Percentiles rank a stretch among this genome's conserved stretches.
Evolutionary conservation across 2,888 invertebrate species (phyloP).

Genomic region (Pseudanteris insignis): DNA sequence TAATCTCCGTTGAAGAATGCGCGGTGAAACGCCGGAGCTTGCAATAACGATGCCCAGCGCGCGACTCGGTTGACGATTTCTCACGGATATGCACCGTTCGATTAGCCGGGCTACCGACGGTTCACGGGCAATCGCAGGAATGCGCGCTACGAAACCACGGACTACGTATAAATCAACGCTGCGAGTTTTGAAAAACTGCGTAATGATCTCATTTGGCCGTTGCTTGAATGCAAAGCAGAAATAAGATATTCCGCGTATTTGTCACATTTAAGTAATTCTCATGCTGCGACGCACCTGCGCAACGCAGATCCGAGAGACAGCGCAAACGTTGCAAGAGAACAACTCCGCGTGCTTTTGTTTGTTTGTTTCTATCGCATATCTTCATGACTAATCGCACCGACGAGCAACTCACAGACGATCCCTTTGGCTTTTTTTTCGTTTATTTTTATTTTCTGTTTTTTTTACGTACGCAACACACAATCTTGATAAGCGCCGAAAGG

Average conservation of each 20-base stretch:
- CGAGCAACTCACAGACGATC: conserved; percentile 56
- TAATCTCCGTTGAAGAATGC: conserved; percentile 53
- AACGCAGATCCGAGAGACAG: conserved; percentile 46
- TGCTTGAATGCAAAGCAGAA: conserved; percentile 24
- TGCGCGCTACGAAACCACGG: conserved; percentile 4
- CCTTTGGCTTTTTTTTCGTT: conserved; percentile 59
- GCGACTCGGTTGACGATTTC: conserved; percentile 17
- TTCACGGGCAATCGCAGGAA: conserved; percentile 12
- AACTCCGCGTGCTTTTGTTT: conserved; percentile 49
- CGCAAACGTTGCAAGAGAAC: conserved; percentile 17
- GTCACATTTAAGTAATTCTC: conserved; percentile 64
- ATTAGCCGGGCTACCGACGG: too few species aligned
- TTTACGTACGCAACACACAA: conserved; percentile 54
- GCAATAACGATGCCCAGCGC: conserved; percentile 4
- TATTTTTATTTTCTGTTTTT: too few species aligned
- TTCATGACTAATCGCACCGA: conserved; percentile 57
- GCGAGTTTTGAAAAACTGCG: conserved; percentile 20
- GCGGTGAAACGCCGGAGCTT: conserved; percentile 2
- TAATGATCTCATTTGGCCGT: conserved; percentile 24
- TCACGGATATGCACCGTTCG: too few species aligned
- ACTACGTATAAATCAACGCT: conserved; percentile 21
- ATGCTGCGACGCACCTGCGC: conserved; percentile 57
- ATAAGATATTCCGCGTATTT: conserved; percentile 60
- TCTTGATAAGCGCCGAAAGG: conserved; percentile 53
- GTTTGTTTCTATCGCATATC: conserved; percentile 61